phyloP scores from a whole-genome alignment of 2,797 vertebrate species.

The Enteromius paludinosus region DNA sequence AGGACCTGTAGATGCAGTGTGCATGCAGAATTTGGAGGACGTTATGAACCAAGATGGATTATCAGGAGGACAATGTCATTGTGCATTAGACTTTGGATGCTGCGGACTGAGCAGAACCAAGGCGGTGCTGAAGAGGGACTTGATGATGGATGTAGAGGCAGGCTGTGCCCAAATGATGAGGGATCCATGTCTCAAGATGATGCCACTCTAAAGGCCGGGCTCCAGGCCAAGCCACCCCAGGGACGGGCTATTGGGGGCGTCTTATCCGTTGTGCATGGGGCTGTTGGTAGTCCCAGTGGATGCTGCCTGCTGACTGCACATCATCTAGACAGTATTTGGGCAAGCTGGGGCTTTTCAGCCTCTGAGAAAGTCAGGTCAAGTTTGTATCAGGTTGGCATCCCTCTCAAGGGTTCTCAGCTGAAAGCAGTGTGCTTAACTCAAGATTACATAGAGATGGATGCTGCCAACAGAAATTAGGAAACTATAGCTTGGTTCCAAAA shows the following conservation, averaged over 20 bases:
- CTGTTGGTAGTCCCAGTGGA: constrained; percentile 13
- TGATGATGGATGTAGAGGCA: constrained; percentile 5
- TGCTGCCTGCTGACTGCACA: constrained; percentile 28
- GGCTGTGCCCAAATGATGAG: constrained; percentile 15
- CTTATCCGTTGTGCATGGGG: neutral
- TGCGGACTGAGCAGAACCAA: neutral
- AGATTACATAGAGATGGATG: constrained; percentile 27
- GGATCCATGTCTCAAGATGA: constrained; percentile 9
- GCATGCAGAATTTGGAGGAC: neutral
- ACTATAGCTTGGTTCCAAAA: neutral
- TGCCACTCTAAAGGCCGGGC: neutral
- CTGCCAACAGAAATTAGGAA: constrained; percentile 8
- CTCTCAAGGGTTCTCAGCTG: constrained; percentile 19
- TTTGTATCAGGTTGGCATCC: constrained; percentile 33
- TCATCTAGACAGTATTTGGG: constrained; percentile 36
- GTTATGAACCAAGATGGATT: constrained; percentile 32
- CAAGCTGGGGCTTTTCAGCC: constrained; percentile 18
- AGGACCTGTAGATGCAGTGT: neutral
- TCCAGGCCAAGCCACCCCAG: neutral
- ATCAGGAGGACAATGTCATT: constrained; percentile 7
- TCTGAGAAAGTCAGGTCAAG: constrained; percentile 30
- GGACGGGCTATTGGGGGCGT: neutral
- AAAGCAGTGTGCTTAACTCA: constrained; percentile 13
- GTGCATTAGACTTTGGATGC: constrained; percentile 2
- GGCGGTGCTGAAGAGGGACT: neutral